Conservation (phyloP, 2,888 invertebrate species). For the Dynastes maya region DNA sequence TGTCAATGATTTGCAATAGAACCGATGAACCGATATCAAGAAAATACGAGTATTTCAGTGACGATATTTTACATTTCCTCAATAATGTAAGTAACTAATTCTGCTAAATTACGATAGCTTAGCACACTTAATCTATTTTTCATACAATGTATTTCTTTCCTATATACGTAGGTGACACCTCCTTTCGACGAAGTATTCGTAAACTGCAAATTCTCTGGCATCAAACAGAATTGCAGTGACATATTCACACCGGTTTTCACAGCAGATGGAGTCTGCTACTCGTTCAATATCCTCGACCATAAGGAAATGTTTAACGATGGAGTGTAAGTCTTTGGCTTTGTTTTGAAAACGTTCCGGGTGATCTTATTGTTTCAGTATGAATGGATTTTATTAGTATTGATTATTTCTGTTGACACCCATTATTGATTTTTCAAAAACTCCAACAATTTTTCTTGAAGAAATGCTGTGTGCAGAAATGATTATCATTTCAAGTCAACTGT, state of each 20-base stretch:
- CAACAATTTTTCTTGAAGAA: too few relatives aligned
- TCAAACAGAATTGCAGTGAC: conserved; percentile 33
- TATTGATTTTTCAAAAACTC: too few relatives aligned
- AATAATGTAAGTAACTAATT: background rate
- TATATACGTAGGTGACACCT: background rate
- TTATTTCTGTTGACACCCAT: too few relatives aligned
- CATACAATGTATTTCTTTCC: too few relatives aligned
- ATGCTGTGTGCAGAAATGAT: too few relatives aligned
- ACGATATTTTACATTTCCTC: background rate
- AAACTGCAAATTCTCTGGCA: conserved; percentile 55
- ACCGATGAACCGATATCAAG: background rate
- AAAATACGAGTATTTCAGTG: background rate
- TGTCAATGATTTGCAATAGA: conserved; percentile 21
- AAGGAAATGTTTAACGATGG: conserved; percentile 64
- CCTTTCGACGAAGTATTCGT: background rate
- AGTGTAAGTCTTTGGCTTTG: conserved; percentile 7
- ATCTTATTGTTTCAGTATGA: too few relatives aligned
- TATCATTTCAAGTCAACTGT: too few relatives aligned
- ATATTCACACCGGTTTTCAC: conserved; percentile 78
- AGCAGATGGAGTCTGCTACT: conserved; percentile 81
- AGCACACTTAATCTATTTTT: too few relatives aligned
- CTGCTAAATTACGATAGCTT: too few relatives aligned
- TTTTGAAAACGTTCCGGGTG: background rate
- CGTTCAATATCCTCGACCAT: conserved; percentile 78
- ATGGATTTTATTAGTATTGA: too few relatives aligned